phyloP scores from a whole-genome alignment of 2,888 invertebrate species.

The Pristionchus japonicus region DNA sequence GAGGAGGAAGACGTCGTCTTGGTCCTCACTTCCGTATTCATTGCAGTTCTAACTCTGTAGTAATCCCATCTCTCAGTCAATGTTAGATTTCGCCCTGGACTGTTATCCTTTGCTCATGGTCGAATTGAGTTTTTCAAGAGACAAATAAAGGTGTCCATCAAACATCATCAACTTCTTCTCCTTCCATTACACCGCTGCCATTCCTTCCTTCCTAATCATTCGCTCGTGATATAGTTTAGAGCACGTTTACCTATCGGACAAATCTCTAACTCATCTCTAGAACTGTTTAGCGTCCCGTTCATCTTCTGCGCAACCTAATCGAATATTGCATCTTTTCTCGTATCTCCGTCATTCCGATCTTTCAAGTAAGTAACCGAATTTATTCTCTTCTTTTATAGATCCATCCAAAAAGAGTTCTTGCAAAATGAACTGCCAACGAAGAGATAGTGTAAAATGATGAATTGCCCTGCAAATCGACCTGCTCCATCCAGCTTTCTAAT shows the following conservation, averaged over 20 bases:
- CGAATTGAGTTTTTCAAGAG: conserved; percentile 47
- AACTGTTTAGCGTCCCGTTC: neutral
- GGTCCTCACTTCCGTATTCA: neutral
- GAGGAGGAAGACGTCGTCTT: neutral
- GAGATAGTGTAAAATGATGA: too few species aligned
- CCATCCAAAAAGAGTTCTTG: too few species aligned
- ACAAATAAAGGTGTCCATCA: neutral
- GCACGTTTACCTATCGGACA: neutral
- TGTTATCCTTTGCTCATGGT: conserved; percentile 82
- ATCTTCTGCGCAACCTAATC: neutral
- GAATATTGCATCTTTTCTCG: neutral
- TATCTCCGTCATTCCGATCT: neutral
- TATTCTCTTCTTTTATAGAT: too few species aligned
- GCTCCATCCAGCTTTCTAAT: neutral
- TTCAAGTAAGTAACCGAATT: too few species aligned
- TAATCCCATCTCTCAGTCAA: too few species aligned
- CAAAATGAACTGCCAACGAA: too few species aligned
- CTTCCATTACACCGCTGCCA: neutral
- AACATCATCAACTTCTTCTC: neutral
- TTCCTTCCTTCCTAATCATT: neutral
- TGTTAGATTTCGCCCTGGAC: conserved; percentile 86
- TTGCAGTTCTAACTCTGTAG: neutral
- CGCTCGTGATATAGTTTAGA: neutral
- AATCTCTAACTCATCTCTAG: neutral
- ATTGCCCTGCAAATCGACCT: neutral